These are phyloP conservation scores for Apteryx owenii DNA, from an alignment of 2,113 vertebrate genomes.

Conservation along the genomic window DNA sequence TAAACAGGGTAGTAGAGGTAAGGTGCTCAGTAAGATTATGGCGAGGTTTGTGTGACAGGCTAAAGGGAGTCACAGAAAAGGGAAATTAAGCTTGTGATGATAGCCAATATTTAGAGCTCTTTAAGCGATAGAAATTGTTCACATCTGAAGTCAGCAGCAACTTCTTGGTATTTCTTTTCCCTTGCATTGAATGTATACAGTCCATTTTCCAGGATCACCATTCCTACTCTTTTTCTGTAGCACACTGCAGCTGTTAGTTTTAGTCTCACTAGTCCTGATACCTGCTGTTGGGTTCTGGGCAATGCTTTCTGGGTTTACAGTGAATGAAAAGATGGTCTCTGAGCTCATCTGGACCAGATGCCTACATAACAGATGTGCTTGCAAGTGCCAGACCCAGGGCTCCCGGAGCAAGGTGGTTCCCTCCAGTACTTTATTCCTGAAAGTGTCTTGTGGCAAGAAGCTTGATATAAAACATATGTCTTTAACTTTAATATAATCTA, in stretches of 20 bases:
- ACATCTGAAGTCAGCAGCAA: background rate
- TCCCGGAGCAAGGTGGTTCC: too few species aligned
- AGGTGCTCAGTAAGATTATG: background rate
- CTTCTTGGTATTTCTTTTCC: background rate
- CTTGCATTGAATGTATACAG: background rate
- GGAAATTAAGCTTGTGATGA: background rate
- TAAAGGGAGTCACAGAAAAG: background rate
- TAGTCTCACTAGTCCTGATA: background rate
- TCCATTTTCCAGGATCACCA: background rate
- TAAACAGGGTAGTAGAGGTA: background rate
- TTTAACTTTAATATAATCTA: too few species aligned
- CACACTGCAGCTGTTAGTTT: rapidly evolving
- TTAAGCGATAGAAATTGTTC: background rate
- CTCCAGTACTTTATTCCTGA: too few species aligned
- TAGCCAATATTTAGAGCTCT: background rate
- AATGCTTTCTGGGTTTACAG: background rate
- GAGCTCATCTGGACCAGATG: background rate
- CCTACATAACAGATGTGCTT: too few species aligned
- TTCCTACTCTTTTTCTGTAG: background rate
- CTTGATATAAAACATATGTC: too few species aligned
- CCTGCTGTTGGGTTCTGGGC: background rate
- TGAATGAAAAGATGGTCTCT: background rate
- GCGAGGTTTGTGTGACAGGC: background rate
- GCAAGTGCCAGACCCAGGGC: too few species aligned
- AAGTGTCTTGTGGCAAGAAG: too few species aligned